Evolutionary conservation across 2,797 vertebrate species (phyloP).

Genomic region (Podarcis lilfordi): DNA sequence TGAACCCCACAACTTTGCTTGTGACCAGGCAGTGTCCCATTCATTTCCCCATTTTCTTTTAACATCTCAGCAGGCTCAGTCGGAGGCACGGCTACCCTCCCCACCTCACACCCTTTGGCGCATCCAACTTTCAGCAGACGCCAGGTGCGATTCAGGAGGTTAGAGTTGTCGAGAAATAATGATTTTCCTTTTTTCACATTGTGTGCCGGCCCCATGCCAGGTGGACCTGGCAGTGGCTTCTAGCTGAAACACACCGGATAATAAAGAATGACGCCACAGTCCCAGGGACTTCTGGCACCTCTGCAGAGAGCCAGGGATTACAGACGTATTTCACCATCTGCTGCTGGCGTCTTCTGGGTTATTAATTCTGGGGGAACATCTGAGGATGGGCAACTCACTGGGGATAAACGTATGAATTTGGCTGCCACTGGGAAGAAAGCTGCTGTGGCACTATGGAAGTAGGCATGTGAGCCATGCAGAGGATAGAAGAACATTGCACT

Average conservation of each 20-base stretch:
- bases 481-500: neutral
- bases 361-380: slow-evolving; percentile 60
- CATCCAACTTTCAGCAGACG: slow-evolving; percentile 19
- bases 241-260: slow-evolving; percentile 31
- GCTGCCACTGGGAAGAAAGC: slow-evolving; percentile 18
- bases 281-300: slow-evolving; percentile 52
- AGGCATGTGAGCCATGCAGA: neutral
- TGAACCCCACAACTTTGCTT: neutral
- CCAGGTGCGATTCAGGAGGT: slow-evolving; percentile 1
- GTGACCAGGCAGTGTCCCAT: neutral
- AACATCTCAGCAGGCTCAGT: neutral
- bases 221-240: slow-evolving; percentile 55
- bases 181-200: slow-evolving; percentile 22
- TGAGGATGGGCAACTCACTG: slow-evolving; percentile 1
- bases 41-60: neutral
- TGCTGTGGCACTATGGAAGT: neutral
- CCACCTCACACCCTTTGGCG: neutral
- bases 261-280: slow-evolving; percentile 31
- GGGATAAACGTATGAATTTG: slow-evolving; percentile 11
- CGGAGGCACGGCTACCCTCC: neutral
- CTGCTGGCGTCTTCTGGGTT: slow-evolving; percentile 65
- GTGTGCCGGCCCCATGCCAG: slow-evolving; percentile 33
- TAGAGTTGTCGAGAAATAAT: slow-evolving; percentile 33
- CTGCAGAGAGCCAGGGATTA: slow-evolving; percentile 40
- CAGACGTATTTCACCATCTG: slow-evolving; percentile 65